Evolutionary conservation across 2,888 invertebrate genomes (phyloP).

Genomic region (Branchipolynoe longqiensis): DNA sequence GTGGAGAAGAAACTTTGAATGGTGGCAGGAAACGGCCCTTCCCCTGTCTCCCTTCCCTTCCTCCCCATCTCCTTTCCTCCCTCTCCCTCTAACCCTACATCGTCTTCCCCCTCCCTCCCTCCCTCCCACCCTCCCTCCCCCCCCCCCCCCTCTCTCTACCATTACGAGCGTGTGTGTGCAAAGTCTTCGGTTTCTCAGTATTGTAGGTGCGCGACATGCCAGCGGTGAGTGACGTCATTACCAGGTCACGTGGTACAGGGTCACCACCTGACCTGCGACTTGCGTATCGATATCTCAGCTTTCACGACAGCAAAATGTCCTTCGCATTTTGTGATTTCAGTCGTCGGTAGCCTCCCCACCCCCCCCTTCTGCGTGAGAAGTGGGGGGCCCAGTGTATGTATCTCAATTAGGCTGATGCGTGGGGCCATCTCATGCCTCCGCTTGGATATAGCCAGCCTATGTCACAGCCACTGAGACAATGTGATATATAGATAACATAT

Average conservation of each 20-base stretch:
- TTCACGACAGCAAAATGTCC: slow-evolving; percentile 57
- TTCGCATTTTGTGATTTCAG: slow-evolving; percentile 55
- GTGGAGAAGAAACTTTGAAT: too few species aligned
- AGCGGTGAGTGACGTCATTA: slow-evolving; percentile 52
- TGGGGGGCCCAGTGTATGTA: slow-evolving; percentile 20
- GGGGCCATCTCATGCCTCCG: slow-evolving; percentile 24
- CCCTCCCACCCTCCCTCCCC: too few species aligned
- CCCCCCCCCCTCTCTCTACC: too few species aligned
- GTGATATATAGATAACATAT: slow-evolving; percentile 56
- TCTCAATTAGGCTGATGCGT: slow-evolving; percentile 22
- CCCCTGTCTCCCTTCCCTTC: too few species aligned
- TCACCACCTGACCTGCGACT: slow-evolving; percentile 36
- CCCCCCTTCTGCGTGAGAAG: neutral
- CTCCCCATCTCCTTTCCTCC: too few species aligned
- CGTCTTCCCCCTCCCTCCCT: too few species aligned
- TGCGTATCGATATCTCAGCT: slow-evolving; percentile 53
- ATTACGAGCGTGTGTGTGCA: slow-evolving; percentile 33
- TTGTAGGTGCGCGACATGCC: slow-evolving; percentile 38
- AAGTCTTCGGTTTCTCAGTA: slow-evolving; percentile 51
- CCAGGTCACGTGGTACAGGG: slow-evolving; percentile 29
- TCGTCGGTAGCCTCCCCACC: slow-evolving; percentile 38
- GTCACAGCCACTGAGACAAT: slow-evolving; percentile 38
- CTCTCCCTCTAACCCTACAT: too few species aligned
- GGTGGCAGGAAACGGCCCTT: too few species aligned
- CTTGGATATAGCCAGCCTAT: slow-evolving; percentile 47